Conservation (phyloP, 2,888 invertebrate species). For the Morpho helenor region DNA sequence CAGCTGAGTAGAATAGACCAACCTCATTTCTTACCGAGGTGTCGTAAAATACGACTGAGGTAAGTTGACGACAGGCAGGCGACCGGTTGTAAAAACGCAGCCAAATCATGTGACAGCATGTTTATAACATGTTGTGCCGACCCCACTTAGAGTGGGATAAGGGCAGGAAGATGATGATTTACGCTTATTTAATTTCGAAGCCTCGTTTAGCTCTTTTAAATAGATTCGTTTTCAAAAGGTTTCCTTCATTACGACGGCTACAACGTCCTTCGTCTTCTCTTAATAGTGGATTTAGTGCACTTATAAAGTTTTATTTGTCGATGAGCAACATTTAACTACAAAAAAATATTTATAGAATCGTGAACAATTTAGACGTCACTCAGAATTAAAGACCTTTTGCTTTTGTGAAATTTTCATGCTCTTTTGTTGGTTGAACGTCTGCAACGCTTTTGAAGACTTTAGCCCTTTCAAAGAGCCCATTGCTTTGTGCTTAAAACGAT, state of each 20-base stretch:
- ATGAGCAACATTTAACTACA: slow-evolving; percentile 42
- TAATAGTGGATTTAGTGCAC: slow-evolving; percentile 8
- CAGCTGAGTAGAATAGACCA: too few species aligned
- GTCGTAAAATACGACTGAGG: too few species aligned
- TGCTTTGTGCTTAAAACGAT: slow-evolving; percentile 51
- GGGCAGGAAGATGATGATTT: too few species aligned
- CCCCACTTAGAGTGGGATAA: too few species aligned
- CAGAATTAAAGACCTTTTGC: slow-evolving; percentile 42
- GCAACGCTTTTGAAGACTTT: slow-evolving; percentile 37
- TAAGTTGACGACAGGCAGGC: too few species aligned
- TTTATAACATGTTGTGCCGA: too few species aligned
- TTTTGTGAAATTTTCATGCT: slow-evolving; percentile 47
- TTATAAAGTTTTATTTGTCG: slow-evolving; percentile 24
- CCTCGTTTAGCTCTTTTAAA: slow-evolving; percentile 20
- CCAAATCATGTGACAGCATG: too few species aligned
- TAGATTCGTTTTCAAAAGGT: slow-evolving; percentile 29
- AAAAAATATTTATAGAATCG: slow-evolving; percentile 43
- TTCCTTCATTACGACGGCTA: slow-evolving; percentile 29
- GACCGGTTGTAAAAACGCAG: too few species aligned
- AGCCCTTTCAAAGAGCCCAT: slow-evolving; percentile 34
- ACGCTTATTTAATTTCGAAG: too few species aligned
- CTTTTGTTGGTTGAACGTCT: slow-evolving; percentile 42
- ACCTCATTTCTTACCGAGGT: too few species aligned
- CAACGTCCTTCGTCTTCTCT: too few species aligned
- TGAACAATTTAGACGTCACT: slow-evolving; percentile 60